phyloP scores from a whole-genome alignment of 2,797 vertebrate species.

The Gallirallus australis region DNA sequence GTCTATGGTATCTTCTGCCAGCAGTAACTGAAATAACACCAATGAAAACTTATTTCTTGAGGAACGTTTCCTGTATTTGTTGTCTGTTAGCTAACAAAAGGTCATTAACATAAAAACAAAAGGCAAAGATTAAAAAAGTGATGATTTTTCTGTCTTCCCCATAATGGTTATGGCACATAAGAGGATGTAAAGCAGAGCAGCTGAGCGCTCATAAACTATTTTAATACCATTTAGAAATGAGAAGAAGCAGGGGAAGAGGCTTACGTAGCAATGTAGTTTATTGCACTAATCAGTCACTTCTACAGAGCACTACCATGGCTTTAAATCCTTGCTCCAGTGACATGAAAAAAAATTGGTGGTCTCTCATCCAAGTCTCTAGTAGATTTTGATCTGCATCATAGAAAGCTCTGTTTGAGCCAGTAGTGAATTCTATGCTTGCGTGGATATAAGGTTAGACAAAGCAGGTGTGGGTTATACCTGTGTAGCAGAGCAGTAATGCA shows the following conservation, averaged over 20 bases:
- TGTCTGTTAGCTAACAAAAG: conserved; percentile 4
- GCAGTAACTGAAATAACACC: background rate
- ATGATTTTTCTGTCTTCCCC: background rate
- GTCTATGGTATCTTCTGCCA: background rate
- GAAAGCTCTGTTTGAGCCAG: background rate
- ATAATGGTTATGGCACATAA: background rate
- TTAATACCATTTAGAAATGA: conserved; percentile 34
- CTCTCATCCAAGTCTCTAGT: background rate
- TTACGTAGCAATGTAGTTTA: conserved; percentile 11
- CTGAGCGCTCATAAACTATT: conserved; percentile 52
- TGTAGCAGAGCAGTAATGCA: background rate
- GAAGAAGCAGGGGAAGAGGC: background rate
- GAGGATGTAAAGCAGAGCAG: conserved; percentile 21
- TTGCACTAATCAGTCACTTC: conserved; percentile 38
- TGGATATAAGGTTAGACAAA: background rate
- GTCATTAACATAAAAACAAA: conserved; percentile 26
- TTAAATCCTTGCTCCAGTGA: background rate
- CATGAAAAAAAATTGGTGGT: background rate
- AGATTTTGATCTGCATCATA: background rate
- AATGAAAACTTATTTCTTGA: background rate
- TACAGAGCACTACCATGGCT: background rate
- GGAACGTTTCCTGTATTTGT: rapidly evolving
- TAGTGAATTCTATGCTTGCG: background rate
- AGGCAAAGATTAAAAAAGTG: background rate
- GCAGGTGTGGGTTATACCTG: background rate